These are phyloP conservation scores for Cybosia mesomella DNA, from an alignment of 2,888 invertebrate genomes.

Conservation along the genomic window DNA sequence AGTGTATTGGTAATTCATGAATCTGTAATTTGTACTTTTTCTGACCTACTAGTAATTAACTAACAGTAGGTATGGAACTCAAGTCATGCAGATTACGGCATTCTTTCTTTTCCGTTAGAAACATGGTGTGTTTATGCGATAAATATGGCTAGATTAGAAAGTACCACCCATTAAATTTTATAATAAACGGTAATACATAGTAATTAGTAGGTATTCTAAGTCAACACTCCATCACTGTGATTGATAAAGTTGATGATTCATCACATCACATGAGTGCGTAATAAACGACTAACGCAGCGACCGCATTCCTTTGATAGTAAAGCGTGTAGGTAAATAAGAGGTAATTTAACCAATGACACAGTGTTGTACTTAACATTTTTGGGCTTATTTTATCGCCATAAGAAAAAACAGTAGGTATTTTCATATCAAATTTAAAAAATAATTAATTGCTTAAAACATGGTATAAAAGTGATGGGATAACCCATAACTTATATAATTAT, in stretches of 20 bases:
- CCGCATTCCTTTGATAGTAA: constrained; percentile 81
- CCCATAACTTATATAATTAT: no score
- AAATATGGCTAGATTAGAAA: neutral
- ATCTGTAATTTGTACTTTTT: neutral
- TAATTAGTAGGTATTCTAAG: constrained; percentile 3
- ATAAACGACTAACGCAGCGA: constrained; percentile 70
- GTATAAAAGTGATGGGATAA: no score
- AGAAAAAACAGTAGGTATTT: no score
- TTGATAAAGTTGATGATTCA: constrained; percentile 81
- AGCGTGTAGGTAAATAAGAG: constrained; percentile 65
- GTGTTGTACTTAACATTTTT: constrained; percentile 32
- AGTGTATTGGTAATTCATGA: constrained; percentile 19
- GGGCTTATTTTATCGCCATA: constrained; percentile 25
- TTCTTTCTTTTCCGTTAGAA: neutral
- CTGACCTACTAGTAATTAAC: constrained; percentile 4
- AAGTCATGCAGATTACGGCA: constrained; percentile 4
- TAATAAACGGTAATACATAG: neutral
- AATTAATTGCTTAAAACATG: no score
- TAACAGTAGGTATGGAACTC: neutral
- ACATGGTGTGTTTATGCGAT: neutral
- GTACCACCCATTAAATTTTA: neutral
- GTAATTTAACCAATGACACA: constrained; percentile 54
- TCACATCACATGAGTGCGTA: constrained; percentile 70
- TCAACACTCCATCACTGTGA: constrained; percentile 53
- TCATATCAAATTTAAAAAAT: no score